Conservation (phyloP, 2,888 invertebrate genomes). For the Nemotelus pantherinus region DNA sequence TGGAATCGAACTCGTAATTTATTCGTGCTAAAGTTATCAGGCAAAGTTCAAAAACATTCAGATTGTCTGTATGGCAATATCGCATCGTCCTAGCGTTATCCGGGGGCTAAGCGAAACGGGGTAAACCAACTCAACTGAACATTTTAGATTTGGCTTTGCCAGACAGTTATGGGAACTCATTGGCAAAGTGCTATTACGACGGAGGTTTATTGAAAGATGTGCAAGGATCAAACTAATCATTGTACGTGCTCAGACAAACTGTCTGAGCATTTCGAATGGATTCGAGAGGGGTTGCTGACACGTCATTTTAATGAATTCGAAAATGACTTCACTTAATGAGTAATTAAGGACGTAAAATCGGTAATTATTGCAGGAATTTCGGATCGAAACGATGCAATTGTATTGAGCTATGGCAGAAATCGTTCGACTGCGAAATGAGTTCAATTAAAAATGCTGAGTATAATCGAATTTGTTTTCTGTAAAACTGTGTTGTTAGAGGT, state of each 20-base stretch:
- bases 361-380: no score
- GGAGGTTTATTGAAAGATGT: slow-evolving; percentile 3
- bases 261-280: neutral
- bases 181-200: neutral
- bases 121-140: neutral
- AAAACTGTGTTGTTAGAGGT: no score
- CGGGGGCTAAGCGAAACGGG: neutral
- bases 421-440: no score
- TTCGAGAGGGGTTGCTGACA: neutral
- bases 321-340: no score
- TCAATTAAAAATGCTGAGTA: no score
- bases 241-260: slow-evolving; percentile 14
- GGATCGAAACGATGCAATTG: no score
- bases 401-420: no score
- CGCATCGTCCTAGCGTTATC: neutral
- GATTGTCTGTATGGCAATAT: neutral
- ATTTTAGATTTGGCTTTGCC: neutral
- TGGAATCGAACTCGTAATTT: slow-evolving; percentile 10
- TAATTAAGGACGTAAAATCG: no score
- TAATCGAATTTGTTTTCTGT: no score
- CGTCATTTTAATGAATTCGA: no score
- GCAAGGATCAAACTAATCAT: slow-evolving; percentile 31
- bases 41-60: neutral
- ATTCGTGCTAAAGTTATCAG: slow-evolving; percentile 2
- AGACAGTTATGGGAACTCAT: no score